Evolutionary conservation across 1,140 invertebrate genomes (phyloP).

Genomic region (Sminthurides bifidus): DNA sequence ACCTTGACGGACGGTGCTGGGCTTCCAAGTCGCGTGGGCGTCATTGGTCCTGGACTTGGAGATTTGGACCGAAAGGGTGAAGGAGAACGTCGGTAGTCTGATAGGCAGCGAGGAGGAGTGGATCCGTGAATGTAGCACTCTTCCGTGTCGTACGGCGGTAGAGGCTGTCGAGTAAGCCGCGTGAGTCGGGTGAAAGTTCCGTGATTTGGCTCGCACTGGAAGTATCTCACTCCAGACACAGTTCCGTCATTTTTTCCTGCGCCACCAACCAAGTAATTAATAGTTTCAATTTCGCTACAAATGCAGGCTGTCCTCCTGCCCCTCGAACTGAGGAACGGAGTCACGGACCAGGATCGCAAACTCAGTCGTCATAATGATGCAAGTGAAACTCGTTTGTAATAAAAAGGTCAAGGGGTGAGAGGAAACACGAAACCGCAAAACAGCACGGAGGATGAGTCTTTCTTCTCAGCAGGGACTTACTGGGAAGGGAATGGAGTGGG

Average conservation of each 20-base stretch:
- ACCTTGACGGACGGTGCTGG: constrained; percentile 7
- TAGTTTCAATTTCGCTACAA: too few relatives aligned
- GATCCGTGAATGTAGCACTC: neutral
- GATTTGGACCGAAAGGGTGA: constrained; percentile 28
- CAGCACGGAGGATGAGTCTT: too few relatives aligned
- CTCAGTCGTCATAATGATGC: too few relatives aligned
- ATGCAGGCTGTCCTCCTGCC: too few relatives aligned
- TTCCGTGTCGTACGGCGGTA: constrained; percentile 31
- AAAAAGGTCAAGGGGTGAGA: too few relatives aligned
- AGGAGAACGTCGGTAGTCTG: neutral
- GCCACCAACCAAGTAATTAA: too few relatives aligned
- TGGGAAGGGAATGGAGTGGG: too few relatives aligned
- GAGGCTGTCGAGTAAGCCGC: constrained; percentile 63
- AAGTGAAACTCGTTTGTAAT: too few relatives aligned
- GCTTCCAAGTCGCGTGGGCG: constrained; percentile 10
- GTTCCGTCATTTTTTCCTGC: constrained; percentile 42
- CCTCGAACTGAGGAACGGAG: too few relatives aligned
- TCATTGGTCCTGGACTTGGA: constrained; percentile 14
- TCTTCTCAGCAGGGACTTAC: too few relatives aligned
- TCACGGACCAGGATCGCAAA: too few relatives aligned
- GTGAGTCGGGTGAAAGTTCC: constrained; percentile 87
- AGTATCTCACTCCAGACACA: constrained; percentile 40
- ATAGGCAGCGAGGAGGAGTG: neutral
- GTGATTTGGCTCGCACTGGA: constrained; percentile 84
- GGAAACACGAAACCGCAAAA: too few relatives aligned